Evolutionary conservation across 2,888 invertebrate species (phyloP).

Genomic region (Drosophila multiciliata): DNA sequence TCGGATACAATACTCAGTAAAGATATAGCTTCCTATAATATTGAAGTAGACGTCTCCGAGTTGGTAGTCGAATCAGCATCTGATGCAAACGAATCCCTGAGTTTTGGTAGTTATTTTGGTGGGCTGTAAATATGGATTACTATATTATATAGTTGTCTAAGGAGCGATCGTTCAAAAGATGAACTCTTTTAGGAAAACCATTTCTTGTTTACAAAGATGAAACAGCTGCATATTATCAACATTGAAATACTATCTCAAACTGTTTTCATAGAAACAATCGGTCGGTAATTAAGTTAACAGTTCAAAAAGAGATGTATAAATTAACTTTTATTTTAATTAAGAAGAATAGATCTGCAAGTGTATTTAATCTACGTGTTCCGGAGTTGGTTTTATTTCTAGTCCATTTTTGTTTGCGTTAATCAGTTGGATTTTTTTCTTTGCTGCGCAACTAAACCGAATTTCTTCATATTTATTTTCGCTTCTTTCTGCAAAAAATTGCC

Average conservation of each 20-base stretch:
- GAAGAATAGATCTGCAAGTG: background rate
- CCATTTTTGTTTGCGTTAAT: conserved; percentile 13
- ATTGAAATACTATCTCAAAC: no score
- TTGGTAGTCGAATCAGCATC: background rate
- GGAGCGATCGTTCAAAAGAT: background rate
- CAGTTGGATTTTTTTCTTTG: conserved; percentile 38
- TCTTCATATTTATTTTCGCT: conserved; percentile 50
- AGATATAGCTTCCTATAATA: no score
- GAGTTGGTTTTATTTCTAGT: background rate
- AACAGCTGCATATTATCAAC: background rate
- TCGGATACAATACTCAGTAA: no score
- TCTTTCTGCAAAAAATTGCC: conserved; percentile 60
- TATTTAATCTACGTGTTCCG: background rate
- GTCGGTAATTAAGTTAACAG: background rate
- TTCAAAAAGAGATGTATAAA: background rate
- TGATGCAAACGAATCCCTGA: no score
- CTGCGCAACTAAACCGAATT: conserved; percentile 39
- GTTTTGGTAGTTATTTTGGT: no score
- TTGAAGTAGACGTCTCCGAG: background rate
- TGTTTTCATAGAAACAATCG: background rate
- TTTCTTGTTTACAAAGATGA: background rate
- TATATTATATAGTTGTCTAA: no score
- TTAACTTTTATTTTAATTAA: background rate
- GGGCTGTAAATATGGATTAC: no score
- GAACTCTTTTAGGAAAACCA: background rate